These are phyloP conservation scores for Drosophila borealis DNA, from an alignment of 2,888 invertebrate genomes.

Conservation along the genomic window DNA sequence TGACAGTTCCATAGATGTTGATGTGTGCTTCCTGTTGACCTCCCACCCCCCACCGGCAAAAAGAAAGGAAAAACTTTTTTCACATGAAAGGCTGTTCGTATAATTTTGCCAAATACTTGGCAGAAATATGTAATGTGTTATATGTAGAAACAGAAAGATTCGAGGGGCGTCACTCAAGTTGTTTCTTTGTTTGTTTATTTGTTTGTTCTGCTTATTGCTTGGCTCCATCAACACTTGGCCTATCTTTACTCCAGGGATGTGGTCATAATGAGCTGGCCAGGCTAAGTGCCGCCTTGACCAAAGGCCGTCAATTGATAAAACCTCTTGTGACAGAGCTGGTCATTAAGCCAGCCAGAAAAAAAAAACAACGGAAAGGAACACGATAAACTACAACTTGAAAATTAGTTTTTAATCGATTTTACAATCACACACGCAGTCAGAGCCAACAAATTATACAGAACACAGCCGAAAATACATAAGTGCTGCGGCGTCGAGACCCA, in stretches of 20 bases:
- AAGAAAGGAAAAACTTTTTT: conserved; percentile 33
- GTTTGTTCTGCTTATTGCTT: conserved; percentile 52
- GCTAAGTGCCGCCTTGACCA: conserved; percentile 38
- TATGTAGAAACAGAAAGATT: conserved; percentile 17
- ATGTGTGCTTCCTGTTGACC: conserved; percentile 44
- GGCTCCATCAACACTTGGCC: conserved; percentile 39
- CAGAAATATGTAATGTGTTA: conserved; percentile 17
- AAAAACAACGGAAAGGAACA: background rate
- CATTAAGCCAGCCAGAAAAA: conserved; percentile 30
- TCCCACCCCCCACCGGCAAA: background rate
- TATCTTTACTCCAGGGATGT: conserved; percentile 39
- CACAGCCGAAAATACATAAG: conserved; percentile 30
- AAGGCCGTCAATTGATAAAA: conserved; percentile 9
- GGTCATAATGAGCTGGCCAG: conserved; percentile 52
- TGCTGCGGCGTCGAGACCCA: conserved; percentile 19
- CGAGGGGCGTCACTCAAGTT: conserved; percentile 53
- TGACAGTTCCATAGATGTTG: conserved; percentile 62
- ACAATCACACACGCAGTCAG: conserved; percentile 68
- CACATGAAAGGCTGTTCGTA: conserved; percentile 43
- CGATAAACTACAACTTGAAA: conserved; percentile 52
- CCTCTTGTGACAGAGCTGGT: conserved; percentile 17
- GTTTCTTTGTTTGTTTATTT: conserved; percentile 6
- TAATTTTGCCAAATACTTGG: conserved; percentile 36
- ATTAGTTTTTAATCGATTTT: conserved; percentile 83
- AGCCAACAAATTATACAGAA: conserved; percentile 48